Percentiles rank a stretch among this genome's conserved stretches.
phyloP scores from a whole-genome alignment of 2,888 invertebrate genomes.

The Antheraea assamensis region DNA sequence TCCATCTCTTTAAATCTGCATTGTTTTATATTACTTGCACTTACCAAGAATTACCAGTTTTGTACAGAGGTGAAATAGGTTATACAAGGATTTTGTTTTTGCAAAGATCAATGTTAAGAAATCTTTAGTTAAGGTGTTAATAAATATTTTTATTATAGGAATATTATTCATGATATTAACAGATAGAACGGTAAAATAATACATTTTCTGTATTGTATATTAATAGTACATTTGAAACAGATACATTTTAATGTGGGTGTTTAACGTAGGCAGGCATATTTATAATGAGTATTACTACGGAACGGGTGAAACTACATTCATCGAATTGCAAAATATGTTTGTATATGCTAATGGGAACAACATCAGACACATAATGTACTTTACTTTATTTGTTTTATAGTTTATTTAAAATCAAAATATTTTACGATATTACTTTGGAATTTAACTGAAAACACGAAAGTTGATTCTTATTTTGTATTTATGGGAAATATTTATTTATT shows the following conservation, averaged over 20 bases:
- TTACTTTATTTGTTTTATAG: not conserved
- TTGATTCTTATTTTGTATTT: too few relatives aligned
- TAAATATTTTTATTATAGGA: not conserved
- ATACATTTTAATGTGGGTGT: conserved; percentile 32
- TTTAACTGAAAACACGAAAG: too few relatives aligned
- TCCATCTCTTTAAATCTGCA: conserved; percentile 6
- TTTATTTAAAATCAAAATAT: conserved; percentile 24
- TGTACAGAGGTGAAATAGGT: too few relatives aligned
- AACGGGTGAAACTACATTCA: conserved; percentile 33
- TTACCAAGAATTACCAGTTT: not conserved
- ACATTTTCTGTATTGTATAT: not conserved
- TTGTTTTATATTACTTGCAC: not conserved
- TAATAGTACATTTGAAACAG: conserved; percentile 10
- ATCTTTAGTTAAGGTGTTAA: not conserved
- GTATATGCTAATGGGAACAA: conserved; percentile 33
- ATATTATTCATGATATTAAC: not conserved
- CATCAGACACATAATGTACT: conserved; percentile 22
- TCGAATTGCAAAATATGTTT: conserved; percentile 37
- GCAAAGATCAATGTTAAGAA: not conserved
- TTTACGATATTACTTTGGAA: conserved; percentile 19
- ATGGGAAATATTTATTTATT: too few relatives aligned
- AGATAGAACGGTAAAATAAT: not conserved
- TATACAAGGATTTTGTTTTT: not conserved
- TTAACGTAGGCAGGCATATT: conserved; percentile 34
- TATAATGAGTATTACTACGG: conserved; percentile 29